Conservation (phyloP, 1,140 invertebrate species). For the Brachionus rotundiformis region DNA sequence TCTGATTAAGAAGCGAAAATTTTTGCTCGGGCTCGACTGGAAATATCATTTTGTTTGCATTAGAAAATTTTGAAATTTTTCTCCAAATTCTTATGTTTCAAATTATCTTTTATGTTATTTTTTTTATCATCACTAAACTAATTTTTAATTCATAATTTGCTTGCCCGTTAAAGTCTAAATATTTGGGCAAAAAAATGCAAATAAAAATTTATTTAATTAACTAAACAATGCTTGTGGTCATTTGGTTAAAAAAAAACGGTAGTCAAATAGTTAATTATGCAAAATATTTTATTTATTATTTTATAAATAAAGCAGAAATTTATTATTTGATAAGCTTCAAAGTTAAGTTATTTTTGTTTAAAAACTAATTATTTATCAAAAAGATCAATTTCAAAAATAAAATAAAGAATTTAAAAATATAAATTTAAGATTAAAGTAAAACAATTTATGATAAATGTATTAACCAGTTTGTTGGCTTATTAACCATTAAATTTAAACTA, state of each 20-base stretch:
- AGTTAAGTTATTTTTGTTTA: background rate
- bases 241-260: background rate
- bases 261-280: background rate
- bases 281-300: background rate
- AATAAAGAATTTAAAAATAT: too few relatives aligned
- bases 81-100: background rate
- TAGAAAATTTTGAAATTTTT: background rate
- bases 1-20: background rate
- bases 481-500: too few relatives aligned
- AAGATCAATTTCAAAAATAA: background rate
- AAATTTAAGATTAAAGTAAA: too few relatives aligned
- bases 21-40: background rate
- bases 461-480: too few relatives aligned
- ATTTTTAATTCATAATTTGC: background rate
- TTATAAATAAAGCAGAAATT: background rate
- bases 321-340: background rate
- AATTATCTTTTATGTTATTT: background rate
- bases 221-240: background rate
- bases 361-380: background rate
- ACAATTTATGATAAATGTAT: too few relatives aligned
- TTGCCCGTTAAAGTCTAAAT: background rate
- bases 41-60: conserved; percentile 1
- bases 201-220: background rate
- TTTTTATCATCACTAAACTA: background rate
- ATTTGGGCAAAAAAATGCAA: background rate